Evolutionary conservation across 1,140 invertebrate genomes (phyloP).

Genomic region (Leptopilina clavipes): DNA sequence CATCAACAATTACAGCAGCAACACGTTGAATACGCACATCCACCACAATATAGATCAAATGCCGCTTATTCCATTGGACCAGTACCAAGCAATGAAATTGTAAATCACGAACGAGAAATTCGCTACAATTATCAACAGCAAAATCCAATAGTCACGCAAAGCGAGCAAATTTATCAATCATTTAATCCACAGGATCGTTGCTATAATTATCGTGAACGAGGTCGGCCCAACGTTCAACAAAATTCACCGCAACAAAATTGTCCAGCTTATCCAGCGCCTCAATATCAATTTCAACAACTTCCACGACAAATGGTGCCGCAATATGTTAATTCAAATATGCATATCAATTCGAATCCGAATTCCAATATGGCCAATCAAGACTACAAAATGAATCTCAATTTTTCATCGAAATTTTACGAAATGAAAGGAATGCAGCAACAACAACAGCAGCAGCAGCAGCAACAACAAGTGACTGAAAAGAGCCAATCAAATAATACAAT

Average conservation of each 20-base stretch:
- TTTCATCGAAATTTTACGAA: constrained; percentile 38
- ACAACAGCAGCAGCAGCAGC: not conserved
- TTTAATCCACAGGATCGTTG: constrained; percentile 38
- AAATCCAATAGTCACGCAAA: constrained; percentile 49
- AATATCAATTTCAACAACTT: constrained; percentile 63
- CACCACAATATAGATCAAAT: constrained; percentile 50
- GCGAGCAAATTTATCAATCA: constrained; percentile 58
- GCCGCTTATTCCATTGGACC: constrained; percentile 47
- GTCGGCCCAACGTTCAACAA: constrained; percentile 57
- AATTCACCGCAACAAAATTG: constrained; percentile 60
- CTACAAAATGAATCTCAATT: constrained; percentile 47
- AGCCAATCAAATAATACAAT: constrained; percentile 55
- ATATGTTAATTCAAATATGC: constrained; percentile 60
- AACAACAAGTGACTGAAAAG: constrained; percentile 14
- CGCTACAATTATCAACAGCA: constrained; percentile 37
- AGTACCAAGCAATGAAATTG: constrained; percentile 29
- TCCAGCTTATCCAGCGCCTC: constrained; percentile 57
- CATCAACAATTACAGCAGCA: constrained; percentile 49
- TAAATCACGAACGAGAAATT: constrained; percentile 30
- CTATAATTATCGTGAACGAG: constrained; percentile 53
- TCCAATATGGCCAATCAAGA: constrained; percentile 43
- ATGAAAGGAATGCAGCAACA: not conserved
- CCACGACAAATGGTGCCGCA: constrained; percentile 61
- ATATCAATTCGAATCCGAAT: constrained; percentile 46
- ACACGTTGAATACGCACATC: constrained; percentile 41